Evolutionary conservation across 2,797 vertebrate genomes (phyloP).

Genomic region (Tachyglossus aculeatus): DNA sequence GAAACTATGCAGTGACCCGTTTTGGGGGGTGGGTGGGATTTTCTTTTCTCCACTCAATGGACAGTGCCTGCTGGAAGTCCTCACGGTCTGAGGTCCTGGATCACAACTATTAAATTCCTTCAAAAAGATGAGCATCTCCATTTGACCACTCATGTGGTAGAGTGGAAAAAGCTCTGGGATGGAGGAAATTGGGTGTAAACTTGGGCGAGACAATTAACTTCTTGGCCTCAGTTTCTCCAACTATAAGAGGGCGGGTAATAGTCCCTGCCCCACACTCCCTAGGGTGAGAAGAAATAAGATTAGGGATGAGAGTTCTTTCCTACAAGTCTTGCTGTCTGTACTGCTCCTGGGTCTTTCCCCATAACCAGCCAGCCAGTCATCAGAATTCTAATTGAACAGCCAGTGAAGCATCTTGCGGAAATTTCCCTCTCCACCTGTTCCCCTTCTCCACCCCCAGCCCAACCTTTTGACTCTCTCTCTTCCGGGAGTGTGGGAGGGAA

Average conservation of each 20-base stretch:
- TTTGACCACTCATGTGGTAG: too few relatives aligned
- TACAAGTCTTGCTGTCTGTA: fast-evolving
- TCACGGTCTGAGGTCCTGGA: background rate
- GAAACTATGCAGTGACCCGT: background rate
- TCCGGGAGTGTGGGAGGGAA: background rate
- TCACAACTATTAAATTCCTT: background rate
- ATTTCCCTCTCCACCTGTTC: constrained; percentile 11
- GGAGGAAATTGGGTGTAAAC: too few relatives aligned
- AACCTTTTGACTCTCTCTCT: constrained; percentile 26
- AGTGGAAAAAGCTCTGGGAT: too few relatives aligned
- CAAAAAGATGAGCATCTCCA: background rate
- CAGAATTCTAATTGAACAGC: background rate
- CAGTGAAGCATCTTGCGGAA: background rate
- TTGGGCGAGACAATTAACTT: too few relatives aligned
- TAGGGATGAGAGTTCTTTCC: background rate
- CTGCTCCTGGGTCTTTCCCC: too few relatives aligned
- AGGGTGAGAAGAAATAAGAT: background rate
- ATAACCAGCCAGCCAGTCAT: background rate
- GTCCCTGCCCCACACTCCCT: too few relatives aligned
- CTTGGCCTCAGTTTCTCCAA: too few relatives aligned
- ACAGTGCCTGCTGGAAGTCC: background rate
- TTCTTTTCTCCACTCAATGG: background rate
- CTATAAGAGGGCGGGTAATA: too few relatives aligned
- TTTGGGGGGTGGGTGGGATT: background rate
- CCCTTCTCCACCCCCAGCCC: background rate